phyloP scores from a whole-genome alignment of 2,888 invertebrate species.

The Drepana falcataria region DNA sequence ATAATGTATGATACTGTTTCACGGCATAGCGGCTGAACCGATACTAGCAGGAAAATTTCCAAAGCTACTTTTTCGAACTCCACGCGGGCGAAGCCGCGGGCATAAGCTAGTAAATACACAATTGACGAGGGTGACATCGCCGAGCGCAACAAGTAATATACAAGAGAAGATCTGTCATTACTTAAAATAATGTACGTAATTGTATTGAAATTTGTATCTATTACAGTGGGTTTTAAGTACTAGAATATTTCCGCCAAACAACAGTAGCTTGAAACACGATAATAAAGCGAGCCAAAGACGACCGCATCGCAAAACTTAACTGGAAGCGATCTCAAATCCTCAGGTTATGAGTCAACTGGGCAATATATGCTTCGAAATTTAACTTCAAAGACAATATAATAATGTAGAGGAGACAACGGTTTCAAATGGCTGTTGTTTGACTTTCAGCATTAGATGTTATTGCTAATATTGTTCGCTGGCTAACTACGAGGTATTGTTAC shows the following conservation, averaged over 20 bases:
- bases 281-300: constrained; percentile 30
- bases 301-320: constrained; percentile 55
- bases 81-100: too few species aligned
- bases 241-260: constrained; percentile 3
- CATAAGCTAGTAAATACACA: too few species aligned
- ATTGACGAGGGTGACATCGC: too few species aligned
- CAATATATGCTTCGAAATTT: constrained; percentile 55
- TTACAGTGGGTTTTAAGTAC: too few species aligned
- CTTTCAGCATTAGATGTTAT: neutral
- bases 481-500: neutral
- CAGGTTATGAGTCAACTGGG: constrained; percentile 73
- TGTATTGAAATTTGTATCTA: too few species aligned
- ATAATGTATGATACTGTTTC: too few species aligned
- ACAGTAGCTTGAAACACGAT: constrained; percentile 16
- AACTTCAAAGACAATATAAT: constrained; percentile 32
- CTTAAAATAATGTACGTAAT: too few species aligned
- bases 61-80: too few species aligned
- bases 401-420: constrained; percentile 8
- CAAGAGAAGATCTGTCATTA: too few species aligned
- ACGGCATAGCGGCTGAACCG: too few species aligned
- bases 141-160: too few species aligned
- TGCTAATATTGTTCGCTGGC: neutral
- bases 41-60: too few species aligned
- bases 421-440: neutral
- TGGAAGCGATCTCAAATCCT: constrained; percentile 51